phyloP scores from a whole-genome alignment of 2,113 vertebrate species.

The Tragulus kanchil region DNA sequence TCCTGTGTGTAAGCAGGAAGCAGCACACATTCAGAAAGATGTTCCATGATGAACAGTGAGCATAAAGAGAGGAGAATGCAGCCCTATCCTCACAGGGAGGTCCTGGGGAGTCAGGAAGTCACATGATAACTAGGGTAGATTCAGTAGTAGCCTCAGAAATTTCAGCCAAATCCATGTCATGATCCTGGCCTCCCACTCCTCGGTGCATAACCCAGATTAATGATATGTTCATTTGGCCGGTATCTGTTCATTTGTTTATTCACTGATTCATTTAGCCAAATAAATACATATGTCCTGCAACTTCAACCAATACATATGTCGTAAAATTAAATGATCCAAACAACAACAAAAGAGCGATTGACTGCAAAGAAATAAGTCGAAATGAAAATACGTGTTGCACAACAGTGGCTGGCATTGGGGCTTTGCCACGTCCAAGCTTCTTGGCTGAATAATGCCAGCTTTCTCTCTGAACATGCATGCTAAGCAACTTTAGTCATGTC shows the following conservation, averaged over 20 bases:
- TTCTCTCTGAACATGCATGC: neutral
- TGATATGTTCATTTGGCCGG: neutral
- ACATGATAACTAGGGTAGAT: rapidly evolving
- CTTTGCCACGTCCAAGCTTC: neutral
- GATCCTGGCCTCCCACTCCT: neutral
- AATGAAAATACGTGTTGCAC: neutral
- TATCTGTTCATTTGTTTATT: neutral
- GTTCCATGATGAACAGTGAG: neutral
- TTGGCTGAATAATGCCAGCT: neutral
- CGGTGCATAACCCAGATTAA: neutral
- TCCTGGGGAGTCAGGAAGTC: neutral
- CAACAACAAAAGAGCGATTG: neutral
- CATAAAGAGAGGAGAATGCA: neutral
- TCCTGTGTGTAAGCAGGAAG: neutral
- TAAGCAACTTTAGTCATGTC: too few relatives aligned
- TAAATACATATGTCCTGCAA: neutral
- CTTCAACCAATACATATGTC: neutral
- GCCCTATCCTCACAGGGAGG: rapidly evolving
- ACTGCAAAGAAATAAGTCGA: neutral
- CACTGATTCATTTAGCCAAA: neutral
- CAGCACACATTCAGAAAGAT: neutral
- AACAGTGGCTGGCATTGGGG: neutral
- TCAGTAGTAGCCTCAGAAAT: neutral
- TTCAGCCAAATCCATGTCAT: neutral
- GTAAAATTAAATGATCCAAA: neutral